These are phyloP conservation scores for Eristalis intricaria DNA, from an alignment of 2,888 invertebrate species.

Conservation along the genomic window DNA sequence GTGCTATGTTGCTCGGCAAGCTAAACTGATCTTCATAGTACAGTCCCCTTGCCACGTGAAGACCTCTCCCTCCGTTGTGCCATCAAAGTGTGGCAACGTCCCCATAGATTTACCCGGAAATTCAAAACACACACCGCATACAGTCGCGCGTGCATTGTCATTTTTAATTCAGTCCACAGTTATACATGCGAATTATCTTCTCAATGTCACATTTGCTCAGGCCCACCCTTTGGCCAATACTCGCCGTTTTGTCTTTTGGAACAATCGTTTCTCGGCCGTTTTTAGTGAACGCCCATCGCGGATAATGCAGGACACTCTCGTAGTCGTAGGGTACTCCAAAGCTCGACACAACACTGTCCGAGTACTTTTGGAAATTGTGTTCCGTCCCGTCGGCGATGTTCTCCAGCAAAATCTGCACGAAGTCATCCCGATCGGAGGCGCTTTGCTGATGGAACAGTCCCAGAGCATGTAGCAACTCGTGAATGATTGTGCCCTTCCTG, in stretches of 20 bases:
- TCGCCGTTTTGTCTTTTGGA: conserved; percentile 78
- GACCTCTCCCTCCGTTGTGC: no score
- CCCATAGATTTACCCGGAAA: no score
- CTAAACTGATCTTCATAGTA: no score
- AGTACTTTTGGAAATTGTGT: conserved; percentile 87
- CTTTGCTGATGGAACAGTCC: conserved; percentile 93
- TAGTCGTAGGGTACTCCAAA: conserved; percentile 89
- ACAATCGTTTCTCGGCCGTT: conserved; percentile 87
- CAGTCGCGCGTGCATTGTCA: neutral
- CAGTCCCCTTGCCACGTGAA: no score
- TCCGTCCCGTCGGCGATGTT: conserved; percentile 83
- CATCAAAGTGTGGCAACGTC: no score
- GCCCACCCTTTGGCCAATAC: conserved; percentile 78
- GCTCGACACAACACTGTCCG: conserved; percentile 82
- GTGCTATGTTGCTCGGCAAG: no score
- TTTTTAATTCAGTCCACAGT: conserved; percentile 73
- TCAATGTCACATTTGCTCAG: conserved; percentile 76
- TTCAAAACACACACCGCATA: no score
- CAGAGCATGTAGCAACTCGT: conserved; percentile 89
- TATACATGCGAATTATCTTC: conserved; percentile 77
- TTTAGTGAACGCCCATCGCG: conserved; percentile 86
- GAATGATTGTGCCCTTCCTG: conserved; percentile 84
- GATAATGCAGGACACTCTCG: conserved; percentile 91
- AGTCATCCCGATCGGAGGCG: conserved; percentile 87
- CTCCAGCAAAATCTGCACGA: conserved; percentile 83